These are phyloP conservation scores for Dinothrombium tinctorium DNA, from an alignment of 1,140 invertebrate species.

Conservation along the genomic window DNA sequence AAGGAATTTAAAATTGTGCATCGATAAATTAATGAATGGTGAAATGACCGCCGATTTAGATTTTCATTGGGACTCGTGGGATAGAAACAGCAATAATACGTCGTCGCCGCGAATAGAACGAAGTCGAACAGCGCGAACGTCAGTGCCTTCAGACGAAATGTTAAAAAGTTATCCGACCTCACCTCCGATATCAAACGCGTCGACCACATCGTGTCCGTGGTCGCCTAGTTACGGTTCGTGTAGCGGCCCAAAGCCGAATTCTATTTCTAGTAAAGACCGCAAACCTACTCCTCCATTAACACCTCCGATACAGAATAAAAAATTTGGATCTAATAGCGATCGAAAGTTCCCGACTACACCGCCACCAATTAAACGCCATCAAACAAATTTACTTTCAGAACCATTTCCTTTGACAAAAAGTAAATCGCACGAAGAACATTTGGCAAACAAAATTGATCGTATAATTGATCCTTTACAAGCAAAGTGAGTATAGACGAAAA, in stretches of 20 bases:
- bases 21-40: slow-evolving; percentile 28
- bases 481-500: slow-evolving; percentile 12
- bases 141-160: slow-evolving; percentile 34
- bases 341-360: slow-evolving; percentile 50
- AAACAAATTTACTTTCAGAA: slow-evolving; percentile 32
- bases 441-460: slow-evolving; percentile 33
- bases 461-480: slow-evolving; percentile 18
- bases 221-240: too few species aligned
- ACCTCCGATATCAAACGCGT: too few species aligned
- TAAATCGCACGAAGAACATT: slow-evolving; percentile 70
- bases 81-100: slow-evolving; percentile 21
- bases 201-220: too few species aligned
- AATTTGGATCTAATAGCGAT: slow-evolving; percentile 19
- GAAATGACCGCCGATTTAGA: not conserved
- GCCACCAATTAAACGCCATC: slow-evolving; percentile 43
- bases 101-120: slow-evolving; percentile 30
- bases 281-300: slow-evolving; percentile 34
- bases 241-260: slow-evolving; percentile 13
- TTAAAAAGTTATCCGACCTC: too few species aligned
- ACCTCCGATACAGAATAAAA: slow-evolving; percentile 24
- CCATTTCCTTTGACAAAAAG: slow-evolving; percentile 53
- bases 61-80: slow-evolving; percentile 83
- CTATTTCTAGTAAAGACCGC: slow-evolving; percentile 18
- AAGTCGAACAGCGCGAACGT: slow-evolving; percentile 27
- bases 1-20: slow-evolving; percentile 56